Evolutionary conservation across 2,797 vertebrate genomes (phyloP), one percentile per base, ranked within the genome.

Genomic region (Myotis daubentonii): DNA sequence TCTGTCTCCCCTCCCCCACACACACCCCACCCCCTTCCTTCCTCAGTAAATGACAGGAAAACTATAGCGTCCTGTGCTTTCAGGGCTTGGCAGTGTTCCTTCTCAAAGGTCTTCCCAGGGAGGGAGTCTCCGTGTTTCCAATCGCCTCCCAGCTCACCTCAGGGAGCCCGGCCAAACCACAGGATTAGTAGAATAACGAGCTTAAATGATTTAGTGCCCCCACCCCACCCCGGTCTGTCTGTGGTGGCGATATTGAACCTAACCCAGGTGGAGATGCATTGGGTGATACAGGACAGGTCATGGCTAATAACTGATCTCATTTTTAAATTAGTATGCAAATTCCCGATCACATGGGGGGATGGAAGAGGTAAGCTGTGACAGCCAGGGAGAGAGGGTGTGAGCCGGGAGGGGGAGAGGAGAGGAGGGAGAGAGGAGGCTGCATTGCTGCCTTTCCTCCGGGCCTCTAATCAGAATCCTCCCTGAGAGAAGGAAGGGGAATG

Each of bases 111-210:
- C 98, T 98, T 98, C 97, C 97, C 95, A 87, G 94, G 22, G 2
- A 87, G 94, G 22, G 2, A 94, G 97, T 97, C 97, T 97, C 97
- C 92, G 5, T 97, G 97, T 97, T 98, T 98, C 98, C 98, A 98
- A 97, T 98, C 98, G 97, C 97, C 95, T 97, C 94, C 95, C 97
- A 97, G 98, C 98, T 97, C 79, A 98, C 96, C 98, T 98, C 93
- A 95, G 98, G 98, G 98, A 98, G 83, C 94, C 84, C 94, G 86
- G 85, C 94, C 98, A 96, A 98, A 97, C 85, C 0, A 74, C 97
- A 98, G 97, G 97, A 98, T 98, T 98, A 98, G 97, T 93, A 95
- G 93, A 97, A 97, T 98, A 98, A 98, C 97, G 97, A 98, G 95
- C 98, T 98, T 98, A 98, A 98, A 98, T 98, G 98, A 98, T 98